These are phyloP conservation scores for Drosophila pallidifrons DNA, from an alignment of 1,140 invertebrate genomes.

Conservation along the genomic window DNA sequence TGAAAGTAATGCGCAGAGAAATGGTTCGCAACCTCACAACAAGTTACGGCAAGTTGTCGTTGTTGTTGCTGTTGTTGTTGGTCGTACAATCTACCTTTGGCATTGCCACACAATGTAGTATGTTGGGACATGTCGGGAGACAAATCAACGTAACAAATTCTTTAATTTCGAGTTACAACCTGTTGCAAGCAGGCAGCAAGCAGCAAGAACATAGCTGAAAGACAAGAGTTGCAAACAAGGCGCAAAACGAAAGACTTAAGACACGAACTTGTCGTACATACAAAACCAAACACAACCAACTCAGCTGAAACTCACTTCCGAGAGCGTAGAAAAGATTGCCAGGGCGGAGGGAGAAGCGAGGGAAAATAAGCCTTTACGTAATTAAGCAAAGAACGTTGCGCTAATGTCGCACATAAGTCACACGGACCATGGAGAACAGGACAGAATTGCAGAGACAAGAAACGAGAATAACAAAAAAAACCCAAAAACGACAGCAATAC, in stretches of 20 bases:
- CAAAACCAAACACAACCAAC: slow-evolving; percentile 41
- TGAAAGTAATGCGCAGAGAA: not conserved
- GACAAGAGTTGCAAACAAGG: slow-evolving; percentile 51
- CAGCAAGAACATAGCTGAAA: slow-evolving; percentile 30
- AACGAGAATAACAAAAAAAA: slow-evolving; percentile 8
- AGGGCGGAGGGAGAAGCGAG: slow-evolving; percentile 1
- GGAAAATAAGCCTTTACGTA: slow-evolving; percentile 74
- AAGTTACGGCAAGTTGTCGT: not conserved
- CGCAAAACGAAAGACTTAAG: slow-evolving; percentile 74
- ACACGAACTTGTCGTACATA: slow-evolving; percentile 80
- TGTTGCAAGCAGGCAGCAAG: slow-evolving; percentile 47
- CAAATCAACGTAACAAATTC: slow-evolving; percentile 74
- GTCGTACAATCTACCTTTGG: slow-evolving; percentile 14
- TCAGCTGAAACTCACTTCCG: not conserved
- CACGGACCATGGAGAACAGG: slow-evolving; percentile 49
- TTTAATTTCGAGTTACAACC: slow-evolving; percentile 74
- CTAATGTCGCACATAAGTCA: slow-evolving; percentile 83
- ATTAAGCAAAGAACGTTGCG: slow-evolving; percentile 82
- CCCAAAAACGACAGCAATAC: slow-evolving; percentile 19
- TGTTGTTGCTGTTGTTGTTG: not conserved
- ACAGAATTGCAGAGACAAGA: slow-evolving; percentile 51
- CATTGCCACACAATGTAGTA: slow-evolving; percentile 15
- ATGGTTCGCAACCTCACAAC: not conserved
- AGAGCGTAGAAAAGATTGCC: not conserved
- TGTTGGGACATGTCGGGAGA: slow-evolving; percentile 19